phyloP scores from a whole-genome alignment of 2,888 invertebrate genomes.

The Drosophila sordidapex region DNA sequence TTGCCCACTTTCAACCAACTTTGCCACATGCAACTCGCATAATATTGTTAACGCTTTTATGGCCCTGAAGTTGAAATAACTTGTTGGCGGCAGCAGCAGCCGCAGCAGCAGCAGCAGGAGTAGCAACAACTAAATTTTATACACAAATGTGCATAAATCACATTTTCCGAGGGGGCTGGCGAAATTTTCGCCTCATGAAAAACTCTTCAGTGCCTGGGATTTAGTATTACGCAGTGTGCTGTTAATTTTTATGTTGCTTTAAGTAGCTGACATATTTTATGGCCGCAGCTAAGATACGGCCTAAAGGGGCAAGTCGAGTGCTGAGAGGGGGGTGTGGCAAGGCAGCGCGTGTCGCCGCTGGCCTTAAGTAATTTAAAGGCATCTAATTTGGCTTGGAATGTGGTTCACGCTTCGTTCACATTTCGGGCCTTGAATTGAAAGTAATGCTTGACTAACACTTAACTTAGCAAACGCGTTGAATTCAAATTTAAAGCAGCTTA shows the following conservation, averaged over 20 bases:
- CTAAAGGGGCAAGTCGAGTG: neutral
- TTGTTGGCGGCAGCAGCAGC: slow-evolving; percentile 37
- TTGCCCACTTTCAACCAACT: slow-evolving; percentile 5
- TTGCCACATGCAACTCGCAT: slow-evolving; percentile 36
- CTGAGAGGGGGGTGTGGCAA: neutral
- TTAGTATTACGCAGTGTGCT: slow-evolving; percentile 53
- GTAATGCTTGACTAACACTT: slow-evolving; percentile 25
- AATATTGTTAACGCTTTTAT: slow-evolving; percentile 66
- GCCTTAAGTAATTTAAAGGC: slow-evolving; percentile 61
- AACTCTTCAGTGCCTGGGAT: slow-evolving; percentile 20
- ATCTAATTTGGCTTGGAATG: slow-evolving; percentile 53
- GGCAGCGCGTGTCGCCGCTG: slow-evolving; percentile 1
- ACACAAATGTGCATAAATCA: slow-evolving; percentile 64
- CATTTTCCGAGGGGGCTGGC: slow-evolving; percentile 9
- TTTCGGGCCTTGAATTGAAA: slow-evolving; percentile 35
- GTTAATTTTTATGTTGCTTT: slow-evolving; percentile 64
- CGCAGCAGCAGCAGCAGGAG: neutral
- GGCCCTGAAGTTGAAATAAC: slow-evolving; percentile 57
- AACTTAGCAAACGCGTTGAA: slow-evolving; percentile 13
- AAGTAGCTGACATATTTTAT: slow-evolving; percentile 66
- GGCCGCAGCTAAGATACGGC: slow-evolving; percentile 19
- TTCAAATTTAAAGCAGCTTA: neutral
- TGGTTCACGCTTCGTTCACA: slow-evolving; percentile 39
- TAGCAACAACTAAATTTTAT: slow-evolving; percentile 50
- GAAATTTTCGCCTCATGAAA: slow-evolving; percentile 10